These are phyloP conservation scores for Linyphia triangularis DNA, from an alignment of 2,888 invertebrate genomes.

Conservation along the genomic window DNA sequence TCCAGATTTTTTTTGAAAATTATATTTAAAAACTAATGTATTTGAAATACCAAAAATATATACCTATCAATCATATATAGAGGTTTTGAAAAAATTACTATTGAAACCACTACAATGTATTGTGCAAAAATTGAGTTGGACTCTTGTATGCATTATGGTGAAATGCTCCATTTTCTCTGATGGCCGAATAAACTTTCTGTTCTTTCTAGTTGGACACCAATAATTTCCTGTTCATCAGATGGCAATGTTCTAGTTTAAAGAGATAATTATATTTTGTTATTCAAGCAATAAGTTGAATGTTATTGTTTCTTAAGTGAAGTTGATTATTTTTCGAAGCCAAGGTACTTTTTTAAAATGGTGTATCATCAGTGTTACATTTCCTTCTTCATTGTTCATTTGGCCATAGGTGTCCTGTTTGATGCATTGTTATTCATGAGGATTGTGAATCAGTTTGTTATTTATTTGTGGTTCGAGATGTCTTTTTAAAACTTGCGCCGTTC, in stretches of 20 bases:
- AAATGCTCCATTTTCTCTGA: too few species aligned
- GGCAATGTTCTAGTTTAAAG: background rate
- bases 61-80: too few species aligned
- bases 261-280: slow-evolving; percentile 18
- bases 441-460: background rate
- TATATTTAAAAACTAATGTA: too few species aligned
- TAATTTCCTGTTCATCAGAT: background rate
- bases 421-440: background rate
- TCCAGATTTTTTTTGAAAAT: too few species aligned
- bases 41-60: too few species aligned
- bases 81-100: too few species aligned
- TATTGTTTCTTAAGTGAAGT: slow-evolving; percentile 6
- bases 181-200: slow-evolving; percentile 3
- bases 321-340: background rate
- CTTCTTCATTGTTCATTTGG: background rate
- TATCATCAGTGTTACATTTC: background rate
- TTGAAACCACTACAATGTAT: too few species aligned
- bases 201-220: background rate
- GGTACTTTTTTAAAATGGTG: background rate
- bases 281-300: slow-evolving; percentile 1
- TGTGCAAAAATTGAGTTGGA: too few species aligned
- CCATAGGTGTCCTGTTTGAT: background rate
- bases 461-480: background rate
- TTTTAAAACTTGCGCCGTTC: background rate
- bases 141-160: too few species aligned